phyloP scores from a whole-genome alignment of 2,888 invertebrate genomes.

The Allacma fusca region DNA sequence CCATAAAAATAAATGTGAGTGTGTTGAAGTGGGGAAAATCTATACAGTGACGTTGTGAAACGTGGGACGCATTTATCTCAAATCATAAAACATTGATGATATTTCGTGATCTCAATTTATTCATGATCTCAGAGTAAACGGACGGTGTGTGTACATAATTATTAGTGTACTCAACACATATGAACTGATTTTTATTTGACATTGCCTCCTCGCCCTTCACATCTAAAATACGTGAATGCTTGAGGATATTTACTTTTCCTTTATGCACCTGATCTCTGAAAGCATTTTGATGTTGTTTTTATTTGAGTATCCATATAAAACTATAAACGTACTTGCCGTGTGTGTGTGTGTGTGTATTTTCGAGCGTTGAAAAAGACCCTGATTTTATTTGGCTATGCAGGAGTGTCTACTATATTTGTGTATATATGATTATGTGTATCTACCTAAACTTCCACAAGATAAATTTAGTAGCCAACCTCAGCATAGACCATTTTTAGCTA shows the following conservation, averaged over 20 bases:
- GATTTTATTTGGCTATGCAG: too few relatives aligned
- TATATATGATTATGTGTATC: too few relatives aligned
- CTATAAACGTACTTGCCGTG: too few relatives aligned
- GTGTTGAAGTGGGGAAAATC: neutral
- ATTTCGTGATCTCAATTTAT: neutral
- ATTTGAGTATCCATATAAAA: too few relatives aligned
- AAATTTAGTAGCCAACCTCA: neutral
- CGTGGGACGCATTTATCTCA: neutral
- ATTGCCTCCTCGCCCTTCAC: slow-evolving; percentile 1
- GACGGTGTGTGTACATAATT: neutral
- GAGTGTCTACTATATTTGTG: too few relatives aligned
- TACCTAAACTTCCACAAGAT: neutral
- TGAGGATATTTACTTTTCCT: slow-evolving; percentile 9
- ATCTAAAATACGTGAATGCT: neutral
- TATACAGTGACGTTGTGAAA: neutral
- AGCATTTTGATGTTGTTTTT: neutral
- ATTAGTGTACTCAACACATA: neutral
- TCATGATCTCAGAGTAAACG: neutral
- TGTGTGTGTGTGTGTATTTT: too few relatives aligned
- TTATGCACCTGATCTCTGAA: slow-evolving; percentile 5
- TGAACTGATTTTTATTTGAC: neutral
- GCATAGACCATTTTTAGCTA: neutral
- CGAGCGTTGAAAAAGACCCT: too few relatives aligned
- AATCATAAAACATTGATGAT: neutral
- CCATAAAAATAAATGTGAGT: neutral